Base-by-base conservation (phyloP, 1,140 invertebrate species). In the Sitodiplosis mosellana region DNA sequence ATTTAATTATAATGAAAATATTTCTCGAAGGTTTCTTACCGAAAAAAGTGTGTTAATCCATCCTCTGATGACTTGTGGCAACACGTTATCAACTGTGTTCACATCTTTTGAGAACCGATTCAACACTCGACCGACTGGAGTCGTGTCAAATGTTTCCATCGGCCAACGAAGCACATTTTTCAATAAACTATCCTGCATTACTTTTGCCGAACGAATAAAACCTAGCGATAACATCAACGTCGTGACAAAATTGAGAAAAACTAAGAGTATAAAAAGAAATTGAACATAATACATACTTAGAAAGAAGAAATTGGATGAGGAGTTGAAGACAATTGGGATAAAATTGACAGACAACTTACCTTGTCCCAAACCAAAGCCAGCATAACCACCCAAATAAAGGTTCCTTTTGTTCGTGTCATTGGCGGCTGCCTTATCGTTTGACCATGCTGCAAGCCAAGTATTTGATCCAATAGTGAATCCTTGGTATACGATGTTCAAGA, bases 371-470 rank as follows among this genome's bases (percentile, higher is more conserved):
- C 89, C 89, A 46, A 92, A 74, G 19, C 74, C 84, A 48, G 82
- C 87, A 63, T 94, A 94, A 20, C 91, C 82, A 52, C 83, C 85
- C 41, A 94, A 71, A 61, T 90, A 90, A 62, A 86, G 70, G 61
- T 92, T 77, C 51, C 83, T 67, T 55, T 70, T 70, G 18, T 56
- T 53, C 15, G 65, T 74, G 51, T 73, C 74, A 58, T 80, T 74
- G 1, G 67, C 67, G 22, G 71, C 53, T 21, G 48, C 43, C 47
- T 70, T 60, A 53, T 83, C 81, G 50, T 80, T 76, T 21, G 86
- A 86, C 91, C 90, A 96, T 45, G 71, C 57, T 52, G 85, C 84
- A 1, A 97, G 72, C 91, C 92, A 98, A 50, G 94, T 69, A 69
- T 92, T 96, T 20, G 89, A 85, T 51, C 83, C 83, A 49, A 96